Conservation (phyloP, 2,888 invertebrate species). For the Torymus auratus region DNA sequence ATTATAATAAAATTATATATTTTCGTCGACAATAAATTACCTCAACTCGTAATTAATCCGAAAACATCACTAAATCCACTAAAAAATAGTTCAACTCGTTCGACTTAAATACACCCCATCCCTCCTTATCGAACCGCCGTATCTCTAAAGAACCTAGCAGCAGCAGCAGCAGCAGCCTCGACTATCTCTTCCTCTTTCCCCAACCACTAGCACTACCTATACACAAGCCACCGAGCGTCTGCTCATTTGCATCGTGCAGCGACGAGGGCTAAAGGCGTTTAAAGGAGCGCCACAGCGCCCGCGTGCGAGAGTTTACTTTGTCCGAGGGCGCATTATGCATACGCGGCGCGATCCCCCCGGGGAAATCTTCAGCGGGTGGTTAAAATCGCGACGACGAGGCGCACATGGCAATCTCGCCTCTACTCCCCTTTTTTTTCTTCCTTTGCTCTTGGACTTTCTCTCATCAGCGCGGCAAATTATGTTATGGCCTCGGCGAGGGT, state of each 20-base stretch:
- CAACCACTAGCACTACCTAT: no score
- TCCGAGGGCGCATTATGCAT: conserved; percentile 37
- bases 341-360: conserved; percentile 1
- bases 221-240: not conserved
- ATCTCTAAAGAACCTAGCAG: no score
- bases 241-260: conserved; percentile 23
- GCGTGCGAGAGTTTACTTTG: conserved; percentile 29
- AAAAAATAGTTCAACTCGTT: no score
- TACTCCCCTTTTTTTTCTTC: not conserved
- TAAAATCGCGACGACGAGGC: conserved; percentile 28
- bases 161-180: no score
- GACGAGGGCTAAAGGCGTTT: conserved; percentile 9
- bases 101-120: no score
- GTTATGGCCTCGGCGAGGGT: not conserved
- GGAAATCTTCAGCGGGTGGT: conserved; percentile 47
- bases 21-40: no score
- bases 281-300: not conserved
- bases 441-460: not conserved
- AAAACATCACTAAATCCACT: no score
- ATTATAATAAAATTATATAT: no score
- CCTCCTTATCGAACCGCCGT: no score
- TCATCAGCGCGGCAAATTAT: not conserved
- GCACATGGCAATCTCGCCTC: conserved; percentile 2
- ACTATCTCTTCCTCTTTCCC: no score
- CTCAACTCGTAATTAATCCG: no score